Conservation (phyloP, 1,140 invertebrate genomes). For the Drosophila novamexicana region DNA sequence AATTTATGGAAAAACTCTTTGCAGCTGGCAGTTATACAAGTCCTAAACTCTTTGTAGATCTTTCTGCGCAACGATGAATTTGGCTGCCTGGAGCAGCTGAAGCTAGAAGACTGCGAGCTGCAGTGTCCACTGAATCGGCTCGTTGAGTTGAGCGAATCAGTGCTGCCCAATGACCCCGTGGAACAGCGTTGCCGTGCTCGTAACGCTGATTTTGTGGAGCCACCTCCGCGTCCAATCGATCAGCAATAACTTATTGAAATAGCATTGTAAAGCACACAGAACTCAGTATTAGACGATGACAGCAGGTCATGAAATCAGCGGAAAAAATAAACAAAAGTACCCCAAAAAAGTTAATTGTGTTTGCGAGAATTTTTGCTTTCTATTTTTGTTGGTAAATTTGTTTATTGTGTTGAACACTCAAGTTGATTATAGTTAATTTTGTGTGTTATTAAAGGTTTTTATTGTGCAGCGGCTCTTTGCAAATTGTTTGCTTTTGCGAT, state of each 20-base stretch:
- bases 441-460: constrained; percentile 19
- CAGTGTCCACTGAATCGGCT: constrained; percentile 87
- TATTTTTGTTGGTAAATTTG: constrained; percentile 20
- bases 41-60: constrained; percentile 83
- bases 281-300: constrained; percentile 35
- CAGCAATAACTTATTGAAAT: constrained; percentile 33
- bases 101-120: constrained; percentile 87
- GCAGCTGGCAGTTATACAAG: not conserved
- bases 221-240: constrained; percentile 84
- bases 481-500: constrained; percentile 32
- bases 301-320: not conserved
- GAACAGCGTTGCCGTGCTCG: constrained; percentile 86
- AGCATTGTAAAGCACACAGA: not conserved
- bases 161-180: constrained; percentile 86
- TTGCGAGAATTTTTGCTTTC: not conserved
- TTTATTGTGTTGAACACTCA: constrained; percentile 15
- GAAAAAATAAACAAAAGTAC: constrained; percentile 21
- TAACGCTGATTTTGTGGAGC: constrained; percentile 85
- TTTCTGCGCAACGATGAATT: constrained; percentile 87
- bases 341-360: constrained; percentile 29
- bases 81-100: constrained; percentile 85
- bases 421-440: constrained; percentile 44
- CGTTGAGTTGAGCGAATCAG: constrained; percentile 85
- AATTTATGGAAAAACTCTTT: not conserved
- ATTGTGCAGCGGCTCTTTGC: constrained; percentile 34